Evolutionary conservation across 1,140 invertebrate species (phyloP), one percentile per base, ranked within the genome.

Genomic region (Portunus trituberculatus): DNA sequence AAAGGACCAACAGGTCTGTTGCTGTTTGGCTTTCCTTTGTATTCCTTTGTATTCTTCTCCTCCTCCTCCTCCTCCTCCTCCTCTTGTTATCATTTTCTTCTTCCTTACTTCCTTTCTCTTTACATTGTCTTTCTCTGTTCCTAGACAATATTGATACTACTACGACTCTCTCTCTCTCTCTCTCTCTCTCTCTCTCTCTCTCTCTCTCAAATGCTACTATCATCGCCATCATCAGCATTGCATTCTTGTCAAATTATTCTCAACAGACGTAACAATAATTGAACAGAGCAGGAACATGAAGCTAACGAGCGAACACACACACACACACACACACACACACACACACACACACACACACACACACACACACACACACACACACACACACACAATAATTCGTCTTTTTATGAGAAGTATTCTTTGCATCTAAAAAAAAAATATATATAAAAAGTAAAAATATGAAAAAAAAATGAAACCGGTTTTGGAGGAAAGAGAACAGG

Each of bases 261-360:
- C 52, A 20, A 10, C 52, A 59, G 3, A 59, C 0, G 52, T 59
- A 59, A 59, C 52, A 59, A 59, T 59, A 59, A 59, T 59, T 59
- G 12, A 59, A 76, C 67, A 76, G 10, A 76, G 20, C 2, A 76
- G 0, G 1, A n/a, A 76, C n/a, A 76, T n/a, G 67, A 76, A 76
- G 12, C n/a, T n/a, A 76, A 76, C 67, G 20, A 12, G 20, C 67
- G 20, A 12, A 76, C 7, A 76, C 67, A 76, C 7, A 76, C 67
- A 76, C 67, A 76, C 67, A 76, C 67, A 76, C 88, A 90, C 45
- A 46, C 88, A 90, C 39, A 90, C 88, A 90, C 88, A 90, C 39
- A 90, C 39, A 90, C 39, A 46, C n/a, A 29, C 45, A 14, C 45
- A 39, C 45, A 90, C 48, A 52, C 88, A 90, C 88, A 48, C 32